Evolutionary conservation across 1,140 invertebrate species (phyloP).

Genomic region (Acyrthosiphon pisum): DNA sequence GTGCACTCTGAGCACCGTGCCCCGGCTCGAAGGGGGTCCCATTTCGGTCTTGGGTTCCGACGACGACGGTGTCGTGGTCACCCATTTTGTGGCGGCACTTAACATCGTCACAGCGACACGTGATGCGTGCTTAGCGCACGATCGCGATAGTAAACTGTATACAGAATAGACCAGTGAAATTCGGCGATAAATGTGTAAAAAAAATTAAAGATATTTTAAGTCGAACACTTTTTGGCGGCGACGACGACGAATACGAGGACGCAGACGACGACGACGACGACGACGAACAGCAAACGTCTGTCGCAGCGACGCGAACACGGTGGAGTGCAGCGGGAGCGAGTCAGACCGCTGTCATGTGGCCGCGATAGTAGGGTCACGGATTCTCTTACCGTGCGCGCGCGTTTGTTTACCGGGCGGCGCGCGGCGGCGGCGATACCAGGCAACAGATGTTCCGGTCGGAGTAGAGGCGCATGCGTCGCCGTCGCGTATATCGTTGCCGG

Average conservation of each 20-base stretch:
- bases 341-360: slow-evolving; percentile 48
- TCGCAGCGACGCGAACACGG: background rate
- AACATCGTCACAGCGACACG: background rate
- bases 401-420: background rate
- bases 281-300: background rate
- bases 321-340: slow-evolving; percentile 21
- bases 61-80: slow-evolving; percentile 11
- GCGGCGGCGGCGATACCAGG: slow-evolving; percentile 12
- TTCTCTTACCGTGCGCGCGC: slow-evolving; percentile 11
- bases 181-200: background rate
- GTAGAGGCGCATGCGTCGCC: slow-evolving; percentile 40
- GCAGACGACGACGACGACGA: background rate
- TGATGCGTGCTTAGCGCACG: background rate
- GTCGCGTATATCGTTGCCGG: background rate
- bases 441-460: slow-evolving; percentile 47
- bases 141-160: background rate
- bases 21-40: slow-evolving; percentile 42
- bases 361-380: slow-evolving; percentile 53
- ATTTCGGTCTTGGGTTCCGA: slow-evolving; percentile 51
- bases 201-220: background rate
- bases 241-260: background rate
- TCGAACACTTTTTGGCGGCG: background rate
- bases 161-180: background rate
- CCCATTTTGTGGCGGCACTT: slow-evolving; percentile 53
- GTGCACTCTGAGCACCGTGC: slow-evolving; percentile 66